Conservation (phyloP, 2,888 invertebrate genomes). For the Silvanus unidentatus region DNA sequence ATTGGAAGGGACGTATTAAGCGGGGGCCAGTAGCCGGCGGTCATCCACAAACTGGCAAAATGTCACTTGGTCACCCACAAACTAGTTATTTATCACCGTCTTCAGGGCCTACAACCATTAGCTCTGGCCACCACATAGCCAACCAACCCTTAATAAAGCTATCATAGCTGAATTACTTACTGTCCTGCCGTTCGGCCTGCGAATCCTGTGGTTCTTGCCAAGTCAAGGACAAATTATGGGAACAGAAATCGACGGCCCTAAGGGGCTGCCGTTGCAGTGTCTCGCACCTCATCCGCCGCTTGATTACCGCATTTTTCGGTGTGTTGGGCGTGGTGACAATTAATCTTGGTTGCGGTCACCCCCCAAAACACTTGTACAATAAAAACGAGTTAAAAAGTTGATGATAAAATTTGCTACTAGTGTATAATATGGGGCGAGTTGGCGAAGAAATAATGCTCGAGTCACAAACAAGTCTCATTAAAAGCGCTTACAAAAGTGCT, state of each 20-base stretch:
- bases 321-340: too few species aligned
- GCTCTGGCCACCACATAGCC: constrained; percentile 35
- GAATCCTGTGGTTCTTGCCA: too few species aligned
- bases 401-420: too few species aligned
- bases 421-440: neutral
- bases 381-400: too few species aligned
- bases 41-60: constrained; percentile 34
- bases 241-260: too few species aligned
- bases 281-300: too few species aligned
- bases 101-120: constrained; percentile 33
- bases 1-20: constrained; percentile 20
- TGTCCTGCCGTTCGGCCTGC: neutral
- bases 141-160: constrained; percentile 39
- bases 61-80: constrained; percentile 29
- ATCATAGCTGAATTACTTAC: constrained; percentile 34
- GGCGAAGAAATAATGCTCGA: constrained; percentile 4
- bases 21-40: constrained; percentile 25
- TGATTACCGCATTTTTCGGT: too few species aligned
- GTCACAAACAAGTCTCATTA: constrained; percentile 20
- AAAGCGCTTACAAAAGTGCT: constrained; percentile 23
- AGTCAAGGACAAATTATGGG: too few species aligned
- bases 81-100: constrained; percentile 40
- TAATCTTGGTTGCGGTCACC: too few species aligned
- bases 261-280: too few species aligned
- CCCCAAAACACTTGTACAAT: too few species aligned